Evolutionary conservation across 2,113 vertebrate genomes (phyloP).

Genomic region (Cyanistes caeruleus): DNA sequence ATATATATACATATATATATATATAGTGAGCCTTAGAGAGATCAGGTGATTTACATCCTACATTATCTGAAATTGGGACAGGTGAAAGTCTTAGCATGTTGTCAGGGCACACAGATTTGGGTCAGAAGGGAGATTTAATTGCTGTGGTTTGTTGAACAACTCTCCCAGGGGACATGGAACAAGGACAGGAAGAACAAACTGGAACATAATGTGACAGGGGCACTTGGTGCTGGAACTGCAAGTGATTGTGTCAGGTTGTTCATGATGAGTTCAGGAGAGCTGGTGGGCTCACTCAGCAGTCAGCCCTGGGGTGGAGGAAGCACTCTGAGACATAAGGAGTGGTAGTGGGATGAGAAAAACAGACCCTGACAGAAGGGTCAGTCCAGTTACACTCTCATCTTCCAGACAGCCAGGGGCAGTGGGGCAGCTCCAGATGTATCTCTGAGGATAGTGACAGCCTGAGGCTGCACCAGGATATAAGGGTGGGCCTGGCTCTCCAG

Average conservation of each 20-base stretch:
- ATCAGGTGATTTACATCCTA: neutral
- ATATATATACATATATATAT: too few relatives aligned
- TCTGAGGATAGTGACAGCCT: neutral
- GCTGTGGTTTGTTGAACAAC: neutral
- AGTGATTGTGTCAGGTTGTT: neutral
- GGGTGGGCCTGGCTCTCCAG: neutral
- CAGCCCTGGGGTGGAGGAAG: neutral
- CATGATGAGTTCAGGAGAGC: neutral
- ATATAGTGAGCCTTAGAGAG: neutral
- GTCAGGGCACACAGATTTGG: neutral
- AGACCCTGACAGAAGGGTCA: neutral
- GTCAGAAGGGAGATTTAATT: neutral
- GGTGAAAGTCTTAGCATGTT: neutral
- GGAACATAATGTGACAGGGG: fast-evolving
- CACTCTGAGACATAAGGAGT: neutral
- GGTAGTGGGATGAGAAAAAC: neutral
- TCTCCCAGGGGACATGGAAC: fast-evolving
- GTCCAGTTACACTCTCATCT: neutral
- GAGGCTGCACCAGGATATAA: fast-evolving
- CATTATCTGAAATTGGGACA: too few relatives aligned
- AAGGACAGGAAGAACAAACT: neutral
- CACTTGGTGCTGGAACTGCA: neutral
- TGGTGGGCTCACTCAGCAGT: neutral
- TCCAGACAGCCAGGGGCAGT: neutral
- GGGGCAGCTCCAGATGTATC: neutral